Conservation (phyloP, 2,113 vertebrate species). For the Telmatochromis sp. region DNA sequence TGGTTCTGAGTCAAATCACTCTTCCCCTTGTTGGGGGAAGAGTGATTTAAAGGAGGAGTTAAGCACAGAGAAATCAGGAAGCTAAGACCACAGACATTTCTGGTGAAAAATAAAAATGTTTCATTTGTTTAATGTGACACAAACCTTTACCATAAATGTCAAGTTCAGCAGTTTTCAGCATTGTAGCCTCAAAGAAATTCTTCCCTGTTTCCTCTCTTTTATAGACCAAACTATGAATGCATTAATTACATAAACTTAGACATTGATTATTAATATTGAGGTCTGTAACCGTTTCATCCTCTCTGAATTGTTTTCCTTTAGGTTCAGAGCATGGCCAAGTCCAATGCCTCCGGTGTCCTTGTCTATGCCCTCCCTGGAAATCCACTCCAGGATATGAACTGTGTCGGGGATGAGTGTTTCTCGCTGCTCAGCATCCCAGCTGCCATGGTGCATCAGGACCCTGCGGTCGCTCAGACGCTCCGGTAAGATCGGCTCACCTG, state of each 20-base stretch:
- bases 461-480: constrained; percentile 46
- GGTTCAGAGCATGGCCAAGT: constrained; percentile 70
- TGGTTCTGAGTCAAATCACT: not conserved
- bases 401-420: constrained; percentile 58
- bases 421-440: constrained; percentile 58
- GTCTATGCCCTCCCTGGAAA: constrained; percentile 61
- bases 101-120: not conserved
- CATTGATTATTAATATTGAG: accelerated
- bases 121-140: not conserved
- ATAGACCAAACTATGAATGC: not conserved
- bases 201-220: not conserved
- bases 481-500: constrained; percentile 24
- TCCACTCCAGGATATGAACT: constrained; percentile 75
- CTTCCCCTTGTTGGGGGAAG: not conserved
- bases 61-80: not conserved
- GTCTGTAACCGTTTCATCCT: accelerated
- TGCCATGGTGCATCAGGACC: constrained; percentile 71
- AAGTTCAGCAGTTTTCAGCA: not conserved
- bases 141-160: not conserved
- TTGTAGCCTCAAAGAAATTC: not conserved
- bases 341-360: constrained; percentile 68
- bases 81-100: not conserved
- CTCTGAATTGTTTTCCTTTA: not conserved
- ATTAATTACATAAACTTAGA: not conserved
- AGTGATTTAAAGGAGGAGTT: not conserved